Evolutionary conservation across 2,113 vertebrate species (phyloP), one percentile per base, ranked within the genome.

Genomic region (Nestor notabilis): DNA sequence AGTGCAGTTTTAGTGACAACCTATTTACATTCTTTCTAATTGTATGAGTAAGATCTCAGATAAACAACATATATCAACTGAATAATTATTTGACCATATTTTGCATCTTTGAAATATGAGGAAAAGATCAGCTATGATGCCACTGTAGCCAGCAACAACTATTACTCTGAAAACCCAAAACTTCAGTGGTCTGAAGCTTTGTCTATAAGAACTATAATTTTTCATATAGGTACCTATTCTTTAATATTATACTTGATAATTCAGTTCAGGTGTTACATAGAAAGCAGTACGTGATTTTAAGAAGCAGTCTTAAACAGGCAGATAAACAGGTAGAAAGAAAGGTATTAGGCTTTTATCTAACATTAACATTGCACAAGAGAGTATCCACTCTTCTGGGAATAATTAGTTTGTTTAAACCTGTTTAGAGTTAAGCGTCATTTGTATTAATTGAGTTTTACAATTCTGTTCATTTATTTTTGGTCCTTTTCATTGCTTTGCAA

Each of bases 61-160:
- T 85, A 91, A 95, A 85, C 60, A 84, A 85, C 46, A 66, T 28
- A 37, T 17, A 72, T 41, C 56, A 81, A 55, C 44, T 37, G 82
- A 95, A 65, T 79, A 82, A 91, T 89, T 95, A 74, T 95, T 95
- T 92, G 61, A 82, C 41, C 47, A 39, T 52, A 71, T 83, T 95
- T 91, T 95, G 25, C 74, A 79, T 89, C 44, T 92, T 82, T 87
- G 80, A 95, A 81, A 84, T 41, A 65, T 29, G 49, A 89, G 92
- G 31, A 4, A 79, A 83, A 87, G 20, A 49, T 37, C n/a, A 21
- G 41, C 47, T 87, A 84, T 49, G 37, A 60, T 91, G 46, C 16
- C 20, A n/a, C 41, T 96, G n/a, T 47, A 93, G 58, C 43, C 66
- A 92, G 64, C 39, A 64, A 11, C 27, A 61, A 46, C 84, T 84